These are phyloP conservation scores for Panagrolaimus sp. DNA, from an alignment of 1,140 invertebrate genomes.

Conservation along the genomic window DNA sequence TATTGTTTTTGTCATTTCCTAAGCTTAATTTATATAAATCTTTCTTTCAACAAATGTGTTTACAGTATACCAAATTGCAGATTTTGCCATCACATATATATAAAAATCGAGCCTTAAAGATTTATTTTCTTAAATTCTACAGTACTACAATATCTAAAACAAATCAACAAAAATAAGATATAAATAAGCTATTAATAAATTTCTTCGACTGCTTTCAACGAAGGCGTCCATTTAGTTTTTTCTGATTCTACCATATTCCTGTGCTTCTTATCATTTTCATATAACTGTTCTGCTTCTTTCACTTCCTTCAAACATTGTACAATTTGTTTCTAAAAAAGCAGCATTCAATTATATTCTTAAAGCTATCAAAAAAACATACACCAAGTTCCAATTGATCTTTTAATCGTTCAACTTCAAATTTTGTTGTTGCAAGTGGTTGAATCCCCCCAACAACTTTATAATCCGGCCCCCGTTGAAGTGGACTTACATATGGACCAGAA, in stretches of 20 bases:
- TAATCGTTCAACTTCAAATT: constrained; percentile 33
- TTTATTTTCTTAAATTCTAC: no score
- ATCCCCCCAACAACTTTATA: constrained; percentile 45
- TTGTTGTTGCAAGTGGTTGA: constrained; percentile 29
- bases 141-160: no score
- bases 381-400: constrained; percentile 43
- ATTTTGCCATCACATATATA: no score
- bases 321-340: constrained; percentile 45
- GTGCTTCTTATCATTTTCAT: background rate
- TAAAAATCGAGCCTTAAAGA: no score
- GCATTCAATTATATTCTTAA: background rate
- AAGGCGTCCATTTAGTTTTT: constrained; percentile 8
- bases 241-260: background rate
- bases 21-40: no score
- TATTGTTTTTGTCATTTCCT: no score
- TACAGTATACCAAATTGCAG: no score
- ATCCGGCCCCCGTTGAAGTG: constrained; percentile 46
- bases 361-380: constrained; percentile 28
- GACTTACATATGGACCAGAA: constrained; percentile 38
- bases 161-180: no score
- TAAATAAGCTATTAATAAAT: background rate
- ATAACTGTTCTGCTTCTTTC: constrained; percentile 37
- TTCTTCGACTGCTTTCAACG: background rate
- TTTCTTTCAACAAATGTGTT: no score
- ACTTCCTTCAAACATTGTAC: constrained; percentile 41